Base-by-base conservation (phyloP, 35 echinoderm and acorn worm genomes). In the Acanthaster planci region DNA sequence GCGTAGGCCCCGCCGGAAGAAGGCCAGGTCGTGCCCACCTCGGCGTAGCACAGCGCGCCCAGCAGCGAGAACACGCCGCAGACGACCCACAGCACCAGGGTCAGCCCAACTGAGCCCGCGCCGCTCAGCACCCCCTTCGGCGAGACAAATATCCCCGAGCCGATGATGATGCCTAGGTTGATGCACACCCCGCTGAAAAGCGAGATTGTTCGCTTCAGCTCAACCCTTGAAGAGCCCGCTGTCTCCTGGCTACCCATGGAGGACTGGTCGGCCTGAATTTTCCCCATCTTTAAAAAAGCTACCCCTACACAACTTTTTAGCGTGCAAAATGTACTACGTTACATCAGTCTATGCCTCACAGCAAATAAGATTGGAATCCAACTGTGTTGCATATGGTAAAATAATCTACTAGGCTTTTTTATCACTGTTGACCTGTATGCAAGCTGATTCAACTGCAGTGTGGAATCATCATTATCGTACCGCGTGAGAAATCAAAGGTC, bases 21-120 rank as follows among this genome's bases (percentile, higher is more conserved):
- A 1, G 54, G 87, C 19, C 89, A 90, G 26, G 79, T 89, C 9
- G 92, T 86, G 7, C 87, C 87, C 5, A 94, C 77, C 78, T 94
- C 91, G 16, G 92, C 92, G 60, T 86, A 94, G 57, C 92, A 94
- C 76, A 93, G 83, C 7, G 92, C 92, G 8, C 92, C 92, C 7
- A 94, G 14, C 21, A 85, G 51, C 2, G 92, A 94, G 55, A 90
- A 80, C 29, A 89, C 51, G 9, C 91, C 91, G 52, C 91, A 93
- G 34, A 77, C 38, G 18, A 76, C 80, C 90, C 91, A 94, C 7
- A 94, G 64, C 7, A 94, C 31, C 0, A 94, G 50, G 0, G 92
- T 85, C 21, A 82, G 78, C 2, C 92, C 92, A 3, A 94, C 87
- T 14, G 82, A 84, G 40, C 92, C 92, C 23, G 88, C 87, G 29